These are phyloP conservation scores for Eospalax fontanierii DNA, from an alignment of 2,797 vertebrate species.

Conservation along the genomic window DNA sequence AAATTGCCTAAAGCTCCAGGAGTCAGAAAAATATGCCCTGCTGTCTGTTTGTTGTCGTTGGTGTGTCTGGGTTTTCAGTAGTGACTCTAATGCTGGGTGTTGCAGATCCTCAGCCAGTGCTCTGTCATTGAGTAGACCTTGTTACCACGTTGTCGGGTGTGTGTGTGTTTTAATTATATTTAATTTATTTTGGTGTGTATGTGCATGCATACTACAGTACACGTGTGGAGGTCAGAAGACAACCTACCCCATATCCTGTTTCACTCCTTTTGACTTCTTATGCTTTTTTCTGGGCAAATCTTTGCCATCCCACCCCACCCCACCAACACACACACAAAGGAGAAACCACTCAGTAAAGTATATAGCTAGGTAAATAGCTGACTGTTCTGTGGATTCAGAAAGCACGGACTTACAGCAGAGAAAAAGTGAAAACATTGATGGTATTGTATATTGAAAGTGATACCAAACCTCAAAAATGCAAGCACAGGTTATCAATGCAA, in stretches of 20 bases:
- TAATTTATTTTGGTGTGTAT: neutral
- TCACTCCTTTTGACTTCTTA: conserved; percentile 50
- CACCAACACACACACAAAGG: neutral
- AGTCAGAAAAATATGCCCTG: too few relatives aligned
- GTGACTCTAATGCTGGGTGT: neutral
- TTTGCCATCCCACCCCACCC: neutral
- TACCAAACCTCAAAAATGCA: neutral
- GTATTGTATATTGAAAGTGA: neutral
- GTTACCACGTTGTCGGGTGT: neutral
- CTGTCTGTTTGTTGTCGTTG: neutral
- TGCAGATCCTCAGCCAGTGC: neutral
- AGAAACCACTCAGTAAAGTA: neutral
- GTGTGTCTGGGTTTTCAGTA: neutral
- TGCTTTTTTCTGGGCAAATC: too few relatives aligned
- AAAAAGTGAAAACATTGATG: conserved; percentile 6
- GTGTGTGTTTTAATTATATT: neutral
- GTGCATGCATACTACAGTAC: neutral
- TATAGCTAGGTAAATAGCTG: neutral
- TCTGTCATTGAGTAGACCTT: neutral
- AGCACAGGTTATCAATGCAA: too few relatives aligned
- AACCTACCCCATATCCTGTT: neutral
- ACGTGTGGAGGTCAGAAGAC: neutral
- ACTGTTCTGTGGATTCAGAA: neutral
- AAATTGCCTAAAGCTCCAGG: neutral
- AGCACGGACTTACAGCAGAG: neutral